phyloP scores from a whole-genome alignment of 2,797 vertebrate species.

The Paedocypris micromegethes region DNA sequence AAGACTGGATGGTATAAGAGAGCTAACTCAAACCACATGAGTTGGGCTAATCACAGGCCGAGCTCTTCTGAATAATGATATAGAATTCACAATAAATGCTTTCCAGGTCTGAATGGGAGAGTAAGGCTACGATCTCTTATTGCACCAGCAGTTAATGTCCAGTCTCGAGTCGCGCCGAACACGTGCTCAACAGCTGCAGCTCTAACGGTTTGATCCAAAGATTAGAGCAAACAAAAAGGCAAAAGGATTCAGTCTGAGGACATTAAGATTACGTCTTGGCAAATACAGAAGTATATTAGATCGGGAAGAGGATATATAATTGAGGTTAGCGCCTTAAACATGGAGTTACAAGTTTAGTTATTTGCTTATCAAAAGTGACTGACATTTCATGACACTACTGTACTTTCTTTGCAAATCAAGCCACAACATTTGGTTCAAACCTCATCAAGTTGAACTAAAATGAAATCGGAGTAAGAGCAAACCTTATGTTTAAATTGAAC shows the following conservation, averaged over 20 bases:
- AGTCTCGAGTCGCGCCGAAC: slow-evolving; percentile 5
- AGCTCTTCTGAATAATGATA: not conserved
- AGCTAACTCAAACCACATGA: slow-evolving; percentile 19
- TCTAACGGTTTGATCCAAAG: slow-evolving; percentile 20
- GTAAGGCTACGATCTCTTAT: slow-evolving; percentile 10
- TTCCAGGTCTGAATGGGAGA: slow-evolving; percentile 12
- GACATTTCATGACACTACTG: too few species aligned
- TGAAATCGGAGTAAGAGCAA: too few species aligned
- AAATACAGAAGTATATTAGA: too few species aligned
- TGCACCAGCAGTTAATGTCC: slow-evolving; percentile 12
- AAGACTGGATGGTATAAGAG: slow-evolving; percentile 2
- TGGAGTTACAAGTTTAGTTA: not conserved
- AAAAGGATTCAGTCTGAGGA: not conserved
- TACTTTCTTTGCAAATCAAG: too few species aligned
- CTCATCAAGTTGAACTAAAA: too few species aligned
- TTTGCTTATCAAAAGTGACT: too few species aligned
- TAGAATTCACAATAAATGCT: slow-evolving; percentile 3
- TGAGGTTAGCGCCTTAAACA: not conserved
- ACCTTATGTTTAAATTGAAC: too few species aligned
- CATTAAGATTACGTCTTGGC: not conserved
- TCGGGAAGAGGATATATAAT: too few species aligned
- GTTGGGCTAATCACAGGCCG: not conserved
- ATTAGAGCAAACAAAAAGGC: slow-evolving; percentile 23
- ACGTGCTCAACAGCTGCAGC: slow-evolving; percentile 8
- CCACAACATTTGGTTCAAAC: too few species aligned